phyloP scores from a whole-genome alignment of 2,113 vertebrate species.

The Crotalus tigris region DNA sequence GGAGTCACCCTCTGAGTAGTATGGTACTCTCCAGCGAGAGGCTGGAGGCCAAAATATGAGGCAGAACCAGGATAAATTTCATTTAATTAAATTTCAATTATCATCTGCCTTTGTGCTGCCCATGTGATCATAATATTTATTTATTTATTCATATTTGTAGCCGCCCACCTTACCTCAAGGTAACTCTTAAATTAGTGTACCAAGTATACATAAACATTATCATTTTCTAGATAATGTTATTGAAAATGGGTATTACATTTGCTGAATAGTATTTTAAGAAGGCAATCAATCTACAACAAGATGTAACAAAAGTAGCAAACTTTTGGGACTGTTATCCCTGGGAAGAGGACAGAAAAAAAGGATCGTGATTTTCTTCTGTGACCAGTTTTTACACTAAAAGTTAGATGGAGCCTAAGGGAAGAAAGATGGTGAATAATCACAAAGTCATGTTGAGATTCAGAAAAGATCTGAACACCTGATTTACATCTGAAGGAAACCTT shows the following conservation, averaged over 20 bases:
- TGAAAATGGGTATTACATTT: conserved; percentile 35
- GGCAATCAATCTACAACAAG: conserved; percentile 16
- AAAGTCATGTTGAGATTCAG: conserved; percentile 11
- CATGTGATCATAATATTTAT: conserved; percentile 30
- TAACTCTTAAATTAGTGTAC: background rate
- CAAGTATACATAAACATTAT: background rate
- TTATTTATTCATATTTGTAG: background rate
- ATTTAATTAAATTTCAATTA: background rate
- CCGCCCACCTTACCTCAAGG: background rate
- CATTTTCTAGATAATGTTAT: background rate
- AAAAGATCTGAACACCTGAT: background rate
- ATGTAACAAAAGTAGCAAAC: background rate
- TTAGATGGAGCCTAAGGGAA: conserved; percentile 2
- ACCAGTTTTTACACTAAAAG: conserved; percentile 37
- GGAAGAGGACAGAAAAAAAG: background rate
- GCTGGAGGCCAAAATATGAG: background rate
- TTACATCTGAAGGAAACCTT: conserved; percentile 26
- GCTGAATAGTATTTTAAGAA: background rate
- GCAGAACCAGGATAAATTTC: background rate
- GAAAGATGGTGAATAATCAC: background rate
- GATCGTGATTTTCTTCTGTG: background rate
- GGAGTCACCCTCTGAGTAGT: background rate
- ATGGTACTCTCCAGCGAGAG: background rate
- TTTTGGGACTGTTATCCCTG: background rate
- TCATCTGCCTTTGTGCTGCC: conserved; percentile 12